Conservation (phyloP, 2,797 vertebrate genomes). For the Arnoldichthys spilopterus region DNA sequence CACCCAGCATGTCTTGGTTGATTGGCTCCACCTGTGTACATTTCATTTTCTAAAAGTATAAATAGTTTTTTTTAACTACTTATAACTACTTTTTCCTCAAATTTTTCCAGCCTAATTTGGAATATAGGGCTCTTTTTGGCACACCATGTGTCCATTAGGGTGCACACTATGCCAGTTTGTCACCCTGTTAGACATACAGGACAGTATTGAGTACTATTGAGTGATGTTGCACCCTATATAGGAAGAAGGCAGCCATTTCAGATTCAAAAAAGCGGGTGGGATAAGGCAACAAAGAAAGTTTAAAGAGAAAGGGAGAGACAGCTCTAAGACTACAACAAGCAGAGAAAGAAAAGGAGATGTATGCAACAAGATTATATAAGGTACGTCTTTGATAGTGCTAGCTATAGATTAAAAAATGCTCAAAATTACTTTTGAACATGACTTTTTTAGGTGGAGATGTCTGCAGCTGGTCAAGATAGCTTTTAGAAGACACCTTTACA, state of each 20-base stretch:
- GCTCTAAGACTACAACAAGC: background rate
- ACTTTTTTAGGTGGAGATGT: background rate
- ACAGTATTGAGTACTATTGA: no score
- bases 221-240: background rate
- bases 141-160: no score
- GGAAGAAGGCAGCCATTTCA: background rate
- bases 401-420: background rate
- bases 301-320: background rate
- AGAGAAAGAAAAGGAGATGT: background rate
- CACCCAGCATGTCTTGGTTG: no score
- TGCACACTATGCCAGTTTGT: no score
- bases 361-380: background rate
- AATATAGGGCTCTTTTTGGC: no score
- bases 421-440: background rate
- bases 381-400: background rate
- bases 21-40: no score
- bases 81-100: no score
- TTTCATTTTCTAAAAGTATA: no score
- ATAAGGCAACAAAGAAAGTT: background rate
- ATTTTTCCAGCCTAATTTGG: no score
- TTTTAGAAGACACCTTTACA: background rate
- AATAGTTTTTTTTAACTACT: no score
- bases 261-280: background rate
- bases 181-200: no score
- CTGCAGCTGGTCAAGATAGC: background rate